Base-by-base conservation (phyloP, 1,140 invertebrate species). In the Hyles euphorbiae region DNA sequence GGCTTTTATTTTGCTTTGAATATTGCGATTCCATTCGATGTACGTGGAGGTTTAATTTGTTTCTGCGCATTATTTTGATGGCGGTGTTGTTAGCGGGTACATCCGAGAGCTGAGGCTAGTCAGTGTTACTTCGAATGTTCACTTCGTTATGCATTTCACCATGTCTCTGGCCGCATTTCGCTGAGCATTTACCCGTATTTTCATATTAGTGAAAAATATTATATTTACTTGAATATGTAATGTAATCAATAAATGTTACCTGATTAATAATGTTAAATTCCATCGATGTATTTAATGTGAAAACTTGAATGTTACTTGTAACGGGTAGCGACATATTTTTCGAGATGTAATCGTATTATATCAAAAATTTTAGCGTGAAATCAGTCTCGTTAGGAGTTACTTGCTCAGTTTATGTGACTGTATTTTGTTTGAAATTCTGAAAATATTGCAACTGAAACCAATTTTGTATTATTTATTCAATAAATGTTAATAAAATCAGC, bases 401-500 rank as follows among this genome's bases (percentile, higher is more conserved):
- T 83, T 83, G 82, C 81, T 88, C 85, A 86, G 77, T 82, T 85
- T 49, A 60, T 66, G 65, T 70, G 68, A 71, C 63, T 67, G 65
- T 67, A 65, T 65, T 68, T 58, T 72, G 70, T 85, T 80, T 73
- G 59, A 71, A 73, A 80, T 75, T 74, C 63, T 75, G 69, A 70
- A 80, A 76, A 73, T 67, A 70, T 73, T 78, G 69, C 69, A 82
- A 78, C 67, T 72, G 71, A 81, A 78, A 83, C 81, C 74, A 82
- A 72, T 87, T 87, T 87, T 87, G 83, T 87, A 87, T 87, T 85
- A 87, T 87, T 87, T 87, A 87, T 87, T 87, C 82, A 86, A 88
- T 88, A 88, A 88, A 88, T 88, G 85, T 88, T 88, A 85, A 86
- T 88, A 86, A 86, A 88, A 88, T 86, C 83, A 80, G 65, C 7